These are phyloP conservation scores for Porites cylindrica DNA, from an alignment of 92 coral and sea anemone genomes.

Conservation along the genomic window DNA sequence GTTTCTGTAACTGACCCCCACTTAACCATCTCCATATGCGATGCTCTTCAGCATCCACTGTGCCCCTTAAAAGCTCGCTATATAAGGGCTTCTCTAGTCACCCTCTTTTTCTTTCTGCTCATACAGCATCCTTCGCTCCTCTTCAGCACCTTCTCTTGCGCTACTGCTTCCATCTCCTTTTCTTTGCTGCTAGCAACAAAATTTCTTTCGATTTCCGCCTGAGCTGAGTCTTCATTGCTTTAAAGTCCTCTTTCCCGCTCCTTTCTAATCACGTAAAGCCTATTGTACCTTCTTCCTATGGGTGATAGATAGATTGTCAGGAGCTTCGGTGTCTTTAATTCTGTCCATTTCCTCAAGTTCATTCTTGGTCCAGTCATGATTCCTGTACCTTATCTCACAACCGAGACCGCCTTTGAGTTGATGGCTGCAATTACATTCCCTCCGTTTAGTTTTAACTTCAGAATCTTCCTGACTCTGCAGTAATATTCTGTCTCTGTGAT, in stretches of 20 bases:
- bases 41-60: neutral
- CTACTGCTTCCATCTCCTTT: neutral
- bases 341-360: too few species aligned
- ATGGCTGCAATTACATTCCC: too few species aligned
- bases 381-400: too few species aligned
- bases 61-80: conserved; percentile 1
- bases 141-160: conserved; percentile 13
- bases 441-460: too few species aligned
- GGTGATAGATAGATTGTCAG: too few species aligned
- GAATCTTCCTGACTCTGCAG: too few species aligned
- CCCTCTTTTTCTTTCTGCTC: conserved; percentile 23
- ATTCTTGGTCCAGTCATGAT: too few species aligned
- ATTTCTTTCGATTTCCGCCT: neutral
- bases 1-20: conserved; percentile 25
- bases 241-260: neutral
- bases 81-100: conserved; percentile 3
- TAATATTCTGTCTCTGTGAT: too few species aligned
- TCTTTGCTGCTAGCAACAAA: conserved; percentile 3
- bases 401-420: too few species aligned
- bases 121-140: neutral
- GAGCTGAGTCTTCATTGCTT: conserved; percentile 17
- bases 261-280: neutral
- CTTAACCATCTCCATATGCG: conserved; percentile 17
- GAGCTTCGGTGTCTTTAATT: too few species aligned
- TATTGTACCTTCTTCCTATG: neutral